Conservation (phyloP, 2,888 invertebrate genomes). For the Temnothorax unifasciatus region DNA sequence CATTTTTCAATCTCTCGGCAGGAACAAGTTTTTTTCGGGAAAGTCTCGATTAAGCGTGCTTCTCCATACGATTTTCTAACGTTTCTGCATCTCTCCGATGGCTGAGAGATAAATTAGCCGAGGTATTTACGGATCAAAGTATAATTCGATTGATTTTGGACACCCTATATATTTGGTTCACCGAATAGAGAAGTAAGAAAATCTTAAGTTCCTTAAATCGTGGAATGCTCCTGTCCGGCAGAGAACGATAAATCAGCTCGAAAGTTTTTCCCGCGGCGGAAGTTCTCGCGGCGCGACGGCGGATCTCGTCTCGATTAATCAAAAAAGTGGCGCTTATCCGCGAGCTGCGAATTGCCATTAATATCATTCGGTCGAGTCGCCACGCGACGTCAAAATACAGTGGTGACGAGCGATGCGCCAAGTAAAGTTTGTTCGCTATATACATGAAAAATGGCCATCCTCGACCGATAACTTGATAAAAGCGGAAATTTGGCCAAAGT, state of each 20-base stretch:
- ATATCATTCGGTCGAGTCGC: conserved; percentile 57
- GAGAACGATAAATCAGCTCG: conserved; percentile 66
- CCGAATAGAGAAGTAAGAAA: conserved; percentile 58
- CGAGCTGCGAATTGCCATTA: conserved; percentile 68
- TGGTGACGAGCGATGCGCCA: conserved; percentile 42
- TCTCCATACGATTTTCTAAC: background rate
- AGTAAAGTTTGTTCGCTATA: conserved; percentile 26
- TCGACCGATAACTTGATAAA: conserved; percentile 26
- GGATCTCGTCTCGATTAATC: conserved; percentile 73
- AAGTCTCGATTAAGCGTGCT: background rate
- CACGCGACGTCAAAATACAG: conserved; percentile 40
- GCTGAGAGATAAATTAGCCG: background rate
- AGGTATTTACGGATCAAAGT: background rate
- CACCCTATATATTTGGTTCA: background rate
- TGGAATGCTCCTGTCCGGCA: conserved; percentile 51
- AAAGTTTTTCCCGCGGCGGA: conserved; percentile 58
- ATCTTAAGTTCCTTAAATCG: conserved; percentile 53
- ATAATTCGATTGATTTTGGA: background rate
- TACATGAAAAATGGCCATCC: conserved; percentile 37
- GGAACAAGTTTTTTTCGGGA: background rate
- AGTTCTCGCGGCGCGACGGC: conserved; percentile 35
- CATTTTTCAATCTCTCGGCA: background rate
- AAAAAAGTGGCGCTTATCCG: conserved; percentile 64
- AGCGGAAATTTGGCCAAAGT: conserved; percentile 40
- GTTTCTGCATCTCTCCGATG: background rate